Percentiles rank a stretch among this genome's conserved stretches.
phyloP scores from a whole-genome alignment of 2,113 vertebrate genomes.

The Pachyramphus minor region DNA sequence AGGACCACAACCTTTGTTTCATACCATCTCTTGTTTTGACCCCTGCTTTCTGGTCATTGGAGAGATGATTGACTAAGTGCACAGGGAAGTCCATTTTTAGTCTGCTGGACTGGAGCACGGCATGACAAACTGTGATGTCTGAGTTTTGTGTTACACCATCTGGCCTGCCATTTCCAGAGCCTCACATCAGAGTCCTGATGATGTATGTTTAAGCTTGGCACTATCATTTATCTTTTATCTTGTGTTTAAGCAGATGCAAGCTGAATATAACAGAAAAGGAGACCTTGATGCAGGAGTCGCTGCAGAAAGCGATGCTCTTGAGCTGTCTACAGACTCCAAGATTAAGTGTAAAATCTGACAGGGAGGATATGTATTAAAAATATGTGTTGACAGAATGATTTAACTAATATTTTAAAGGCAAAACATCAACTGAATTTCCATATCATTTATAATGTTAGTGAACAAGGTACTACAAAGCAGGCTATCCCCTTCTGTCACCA shows the following conservation, averaged over 20 bases:
- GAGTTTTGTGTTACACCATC: conserved; percentile 49
- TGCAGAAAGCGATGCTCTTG: conserved; percentile 45
- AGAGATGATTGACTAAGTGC: conserved; percentile 44
- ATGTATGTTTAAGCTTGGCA: conserved; percentile 63
- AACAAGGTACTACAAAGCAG: conserved; percentile 44
- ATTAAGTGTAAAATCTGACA: conserved; percentile 67
- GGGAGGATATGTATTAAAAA: conserved; percentile 64
- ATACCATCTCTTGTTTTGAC: conserved; percentile 26
- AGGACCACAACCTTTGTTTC: conserved; percentile 43
- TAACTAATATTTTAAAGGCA: conserved; percentile 67
- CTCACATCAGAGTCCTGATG: conserved; percentile 61
- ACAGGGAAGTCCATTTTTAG: conserved; percentile 54
- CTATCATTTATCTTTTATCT: conserved; percentile 60
- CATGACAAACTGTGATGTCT: conserved; percentile 58
- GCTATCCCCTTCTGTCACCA: conserved; percentile 44
- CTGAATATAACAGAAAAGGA: conserved; percentile 57
- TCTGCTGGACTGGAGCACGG: not conserved
- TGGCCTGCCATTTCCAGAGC: conserved; percentile 59
- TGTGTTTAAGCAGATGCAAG: conserved; percentile 66
- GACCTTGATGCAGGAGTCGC: conserved; percentile 54
- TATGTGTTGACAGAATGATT: conserved; percentile 68
- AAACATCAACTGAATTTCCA: conserved; percentile 59
- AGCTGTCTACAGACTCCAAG: conserved; percentile 57
- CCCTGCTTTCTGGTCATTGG: conserved; percentile 45
- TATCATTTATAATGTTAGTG: conserved; percentile 36